phyloP scores from a whole-genome alignment of 2,888 invertebrate genomes.

The Malthinus flaveolus region DNA sequence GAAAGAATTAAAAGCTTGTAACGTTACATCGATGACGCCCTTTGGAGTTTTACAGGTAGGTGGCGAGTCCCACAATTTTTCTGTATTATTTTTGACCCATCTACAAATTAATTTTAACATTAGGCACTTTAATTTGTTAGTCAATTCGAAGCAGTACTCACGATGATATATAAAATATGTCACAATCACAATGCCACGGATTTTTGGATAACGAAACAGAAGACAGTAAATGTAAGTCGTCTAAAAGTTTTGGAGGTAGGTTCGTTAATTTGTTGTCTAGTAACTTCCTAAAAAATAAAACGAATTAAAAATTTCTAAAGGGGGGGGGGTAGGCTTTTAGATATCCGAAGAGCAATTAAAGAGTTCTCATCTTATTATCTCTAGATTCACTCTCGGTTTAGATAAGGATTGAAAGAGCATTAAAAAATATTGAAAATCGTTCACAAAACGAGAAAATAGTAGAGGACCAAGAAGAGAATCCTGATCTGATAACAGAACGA shows the following conservation, averaged over 20 bases:
- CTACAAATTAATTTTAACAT: conserved; percentile 50
- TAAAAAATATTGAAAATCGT: too few species aligned
- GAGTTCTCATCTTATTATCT: too few species aligned
- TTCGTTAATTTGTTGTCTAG: conserved; percentile 75
- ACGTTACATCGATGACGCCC: conserved; percentile 67
- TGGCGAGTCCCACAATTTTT: conserved; percentile 71
- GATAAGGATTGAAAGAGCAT: too few species aligned
- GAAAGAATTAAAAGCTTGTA: conserved; percentile 65
- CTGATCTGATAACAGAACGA: too few species aligned
- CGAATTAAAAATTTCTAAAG: too few species aligned
- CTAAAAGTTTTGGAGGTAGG: conserved; percentile 68
- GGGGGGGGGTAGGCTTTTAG: too few species aligned
- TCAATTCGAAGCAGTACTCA: conserved; percentile 52
- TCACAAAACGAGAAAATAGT: background rate
- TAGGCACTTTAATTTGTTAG: conserved; percentile 1
- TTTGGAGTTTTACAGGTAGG: conserved; percentile 75
- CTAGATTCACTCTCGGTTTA: too few species aligned
- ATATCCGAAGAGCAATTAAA: too few species aligned
- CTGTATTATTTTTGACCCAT: conserved; percentile 68
- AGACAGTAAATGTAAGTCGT: conserved; percentile 64
- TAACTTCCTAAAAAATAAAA: conserved; percentile 63
- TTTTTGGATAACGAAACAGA: conserved; percentile 74
- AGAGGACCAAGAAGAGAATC: too few species aligned
- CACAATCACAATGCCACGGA: conserved; percentile 82
- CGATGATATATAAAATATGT: conserved; percentile 71